Evolutionary conservation across 2,888 invertebrate species (phyloP).

Genomic region (Drosophila prostipennis): DNA sequence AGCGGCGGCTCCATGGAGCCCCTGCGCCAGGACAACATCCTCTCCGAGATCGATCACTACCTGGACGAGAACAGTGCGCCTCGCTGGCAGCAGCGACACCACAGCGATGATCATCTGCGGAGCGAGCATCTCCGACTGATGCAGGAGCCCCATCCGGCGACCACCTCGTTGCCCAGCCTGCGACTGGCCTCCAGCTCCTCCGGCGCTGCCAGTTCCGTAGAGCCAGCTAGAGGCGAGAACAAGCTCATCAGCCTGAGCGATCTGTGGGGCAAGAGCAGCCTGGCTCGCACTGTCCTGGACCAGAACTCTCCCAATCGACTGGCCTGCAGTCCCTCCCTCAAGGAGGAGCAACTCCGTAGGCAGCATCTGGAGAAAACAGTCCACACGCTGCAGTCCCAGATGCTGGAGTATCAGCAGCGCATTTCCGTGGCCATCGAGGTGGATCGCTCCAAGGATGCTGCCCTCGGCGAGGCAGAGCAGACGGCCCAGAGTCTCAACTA

Average conservation of each 20-base stretch:
- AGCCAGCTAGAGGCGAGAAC: constrained; percentile 32
- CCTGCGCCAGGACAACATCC: constrained; percentile 60
- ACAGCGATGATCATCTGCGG: constrained; percentile 68
- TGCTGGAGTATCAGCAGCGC: constrained; percentile 91
- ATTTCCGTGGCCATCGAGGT: constrained; percentile 91
- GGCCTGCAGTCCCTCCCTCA: constrained; percentile 84
- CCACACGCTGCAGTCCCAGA: constrained; percentile 89
- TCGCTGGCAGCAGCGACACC: constrained; percentile 52
- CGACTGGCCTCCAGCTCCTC: constrained; percentile 27
- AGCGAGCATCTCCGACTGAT: constrained; percentile 27
- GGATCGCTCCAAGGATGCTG: constrained; percentile 90
- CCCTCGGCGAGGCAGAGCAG: constrained; percentile 88
- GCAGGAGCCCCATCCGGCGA: constrained; percentile 46
- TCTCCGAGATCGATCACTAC: constrained; percentile 82
- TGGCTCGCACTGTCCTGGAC: constrained; percentile 61
- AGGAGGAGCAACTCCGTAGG: constrained; percentile 91
- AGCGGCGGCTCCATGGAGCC: constrained; percentile 53
- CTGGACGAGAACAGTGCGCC: constrained; percentile 66
- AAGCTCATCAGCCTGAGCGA: constrained; percentile 83
- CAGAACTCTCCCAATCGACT: constrained; percentile 56
- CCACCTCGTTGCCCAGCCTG: constrained; percentile 67
- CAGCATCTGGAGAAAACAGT: constrained; percentile 91
- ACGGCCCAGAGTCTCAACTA: constrained; percentile 86
- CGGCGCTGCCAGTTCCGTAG: constrained; percentile 6
- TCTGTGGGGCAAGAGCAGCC: constrained; percentile 81